Evolutionary conservation across 1,140 invertebrate genomes (phyloP).

Genomic region (Rhagoletis zephyria): DNA sequence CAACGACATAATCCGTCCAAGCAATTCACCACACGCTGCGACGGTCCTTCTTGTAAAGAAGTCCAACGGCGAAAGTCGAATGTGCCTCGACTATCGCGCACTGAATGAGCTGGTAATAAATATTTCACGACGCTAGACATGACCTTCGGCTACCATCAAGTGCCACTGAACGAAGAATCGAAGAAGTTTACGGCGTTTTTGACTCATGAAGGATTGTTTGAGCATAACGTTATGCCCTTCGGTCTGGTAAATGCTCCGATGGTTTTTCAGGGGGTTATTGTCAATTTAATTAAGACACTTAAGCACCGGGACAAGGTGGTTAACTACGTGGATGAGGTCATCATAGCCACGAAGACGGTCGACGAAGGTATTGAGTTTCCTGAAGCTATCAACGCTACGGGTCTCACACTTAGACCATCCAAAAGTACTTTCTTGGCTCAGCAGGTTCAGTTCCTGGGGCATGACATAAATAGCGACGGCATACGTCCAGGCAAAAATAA

Average conservation of each 20-base stretch:
- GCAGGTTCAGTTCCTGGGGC: constrained; percentile 55
- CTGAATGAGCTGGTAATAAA: constrained; percentile 66
- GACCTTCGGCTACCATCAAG: constrained; percentile 72
- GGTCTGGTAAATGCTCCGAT: constrained; percentile 73
- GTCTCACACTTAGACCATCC: constrained; percentile 54
- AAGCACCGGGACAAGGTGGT: constrained; percentile 6
- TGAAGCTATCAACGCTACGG: constrained; percentile 51
- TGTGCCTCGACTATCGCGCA: constrained; percentile 62
- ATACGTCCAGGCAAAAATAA: constrained; percentile 66
- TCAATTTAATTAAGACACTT: constrained; percentile 13
- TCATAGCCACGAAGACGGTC: constrained; percentile 55
- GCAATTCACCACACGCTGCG: constrained; percentile 54
- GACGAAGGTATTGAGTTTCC: constrained; percentile 60
- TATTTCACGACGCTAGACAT: constrained; percentile 74
- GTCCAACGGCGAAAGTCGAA: constrained; percentile 64
- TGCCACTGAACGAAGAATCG: constrained; percentile 65
- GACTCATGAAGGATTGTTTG: constrained; percentile 59
- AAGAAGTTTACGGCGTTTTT: constrained; percentile 59
- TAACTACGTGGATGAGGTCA: constrained; percentile 59
- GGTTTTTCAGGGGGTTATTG: constrained; percentile 66
- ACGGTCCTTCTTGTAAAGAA: constrained; percentile 75
- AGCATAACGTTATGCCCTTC: constrained; percentile 73
- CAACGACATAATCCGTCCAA: constrained; percentile 71
- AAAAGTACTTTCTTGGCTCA: constrained; percentile 41
- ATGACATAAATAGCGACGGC: constrained; percentile 61